Base-by-base conservation (phyloP, 2,888 invertebrate species). In the Callinectes sapidus region DNA sequence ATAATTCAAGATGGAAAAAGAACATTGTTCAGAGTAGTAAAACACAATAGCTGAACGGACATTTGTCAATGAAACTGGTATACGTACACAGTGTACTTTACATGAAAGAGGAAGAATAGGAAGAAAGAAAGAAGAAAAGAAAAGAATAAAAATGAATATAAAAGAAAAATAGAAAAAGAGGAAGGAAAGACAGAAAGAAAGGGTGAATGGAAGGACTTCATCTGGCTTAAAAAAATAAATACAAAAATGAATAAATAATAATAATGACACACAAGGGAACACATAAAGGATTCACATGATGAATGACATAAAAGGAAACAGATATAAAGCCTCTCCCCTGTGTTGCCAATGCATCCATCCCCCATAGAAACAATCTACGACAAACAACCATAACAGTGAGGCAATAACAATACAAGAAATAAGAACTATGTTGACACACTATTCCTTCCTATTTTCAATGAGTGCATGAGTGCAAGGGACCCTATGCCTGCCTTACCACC, bases 401-500 rank as follows among this genome's bases (percentile, higher is more conserved):
- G 54, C 55, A 18, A 32, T 87, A 87, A 90, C 92, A 90, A 88
- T 90, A 55, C 54, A 88, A 87, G 88, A 42, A 54, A 77, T 81
- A 85, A n/a, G 32, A 90, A 90, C 90, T 92, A 92, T 55, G 48
- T 87, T 90, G 87, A 92, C 89, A 61, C 89, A 61, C 87, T 77
- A 23, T 88, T 87, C 81, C 87, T 77, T 54, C 86, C 35, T 90
- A 39, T 92, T 71, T 90, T 87, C 81, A 90, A 35, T 92, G 81
- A 88, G 92, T 92, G 92, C 90, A 92, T 90, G 54, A 92, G 92
- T 92, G 92, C 90, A 88, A 89, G 92, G 85, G 66, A 89, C 77
- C 81, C 90, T 85, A 85, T 48, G 91, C 91, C 91, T 93, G 89
- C 54, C 93, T 93, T 93, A 93, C 93, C 93, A 91, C 93, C 93